Conservation (phyloP, 2,888 invertebrate genomes). For the Anarsia innoxiella region DNA sequence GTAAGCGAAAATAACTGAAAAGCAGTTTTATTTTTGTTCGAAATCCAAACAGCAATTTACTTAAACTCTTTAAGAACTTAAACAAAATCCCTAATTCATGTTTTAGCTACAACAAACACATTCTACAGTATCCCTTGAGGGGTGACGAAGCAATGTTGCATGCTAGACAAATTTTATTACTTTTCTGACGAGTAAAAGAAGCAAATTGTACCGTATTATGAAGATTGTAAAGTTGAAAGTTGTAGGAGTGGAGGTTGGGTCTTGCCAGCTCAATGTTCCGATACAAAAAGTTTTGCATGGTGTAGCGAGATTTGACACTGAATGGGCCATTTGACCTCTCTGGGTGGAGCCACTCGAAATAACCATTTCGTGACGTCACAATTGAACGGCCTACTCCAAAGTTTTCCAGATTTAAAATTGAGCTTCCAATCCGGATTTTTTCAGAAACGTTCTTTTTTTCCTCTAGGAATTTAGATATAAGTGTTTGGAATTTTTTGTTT, state of each 20-base stretch:
- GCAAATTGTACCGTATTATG: background rate
- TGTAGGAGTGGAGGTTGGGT: constrained; percentile 4
- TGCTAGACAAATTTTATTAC: constrained; percentile 46
- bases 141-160: constrained; percentile 45
- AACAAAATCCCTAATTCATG: too few relatives aligned
- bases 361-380: too few relatives aligned
- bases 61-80: background rate
- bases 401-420: too few relatives aligned
- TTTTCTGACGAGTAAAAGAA: too few relatives aligned
- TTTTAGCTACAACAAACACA: constrained; percentile 12
- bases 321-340: constrained; percentile 35
- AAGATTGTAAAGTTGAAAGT: background rate
- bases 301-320: constrained; percentile 29
- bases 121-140: constrained; percentile 37
- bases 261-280: constrained; percentile 31
- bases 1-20: background rate
- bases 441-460: too few relatives aligned
- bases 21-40: background rate
- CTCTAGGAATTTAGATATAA: too few relatives aligned
- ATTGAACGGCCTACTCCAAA: too few relatives aligned
- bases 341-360: constrained; percentile 14
- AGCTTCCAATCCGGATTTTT: too few relatives aligned
- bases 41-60: background rate
- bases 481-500: too few relatives aligned
- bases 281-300: constrained; percentile 17